These are phyloP conservation scores for Cosmia trapezina DNA, from an alignment of 2,888 invertebrate genomes.

Conservation along the genomic window DNA sequence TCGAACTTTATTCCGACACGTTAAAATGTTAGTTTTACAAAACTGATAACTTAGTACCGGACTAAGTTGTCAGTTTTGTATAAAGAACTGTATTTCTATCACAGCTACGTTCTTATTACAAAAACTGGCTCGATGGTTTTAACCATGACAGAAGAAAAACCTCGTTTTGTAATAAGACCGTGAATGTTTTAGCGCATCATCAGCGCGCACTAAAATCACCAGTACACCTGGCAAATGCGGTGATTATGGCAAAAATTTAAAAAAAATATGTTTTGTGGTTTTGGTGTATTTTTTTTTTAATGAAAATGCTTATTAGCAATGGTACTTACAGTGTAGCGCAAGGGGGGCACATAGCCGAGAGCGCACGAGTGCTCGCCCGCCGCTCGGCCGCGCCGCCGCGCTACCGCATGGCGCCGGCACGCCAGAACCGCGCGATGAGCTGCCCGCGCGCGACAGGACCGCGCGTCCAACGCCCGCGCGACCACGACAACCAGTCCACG, in stretches of 20 bases:
- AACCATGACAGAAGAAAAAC: too few relatives aligned
- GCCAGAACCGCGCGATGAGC: slow-evolving; percentile 73
- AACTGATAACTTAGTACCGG: too few relatives aligned
- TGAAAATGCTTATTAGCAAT: slow-evolving; percentile 8
- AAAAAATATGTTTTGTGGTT: background rate
- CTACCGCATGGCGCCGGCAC: slow-evolving; percentile 81
- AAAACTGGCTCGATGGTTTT: too few relatives aligned
- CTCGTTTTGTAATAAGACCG: too few relatives aligned
- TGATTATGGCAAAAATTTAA: slow-evolving; percentile 16
- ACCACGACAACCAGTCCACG: slow-evolving; percentile 81
- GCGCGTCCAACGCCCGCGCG: slow-evolving; percentile 65
- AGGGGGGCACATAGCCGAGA: slow-evolving; percentile 90
- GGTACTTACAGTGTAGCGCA: slow-evolving; percentile 89
- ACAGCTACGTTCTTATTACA: too few relatives aligned
- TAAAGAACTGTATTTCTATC: too few relatives aligned
- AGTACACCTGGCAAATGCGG: slow-evolving; percentile 27
- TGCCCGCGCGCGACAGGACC: slow-evolving; percentile 63
- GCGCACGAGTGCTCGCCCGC: slow-evolving; percentile 86
- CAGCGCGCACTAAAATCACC: slow-evolving; percentile 33
- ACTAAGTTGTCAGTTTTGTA: too few relatives aligned
- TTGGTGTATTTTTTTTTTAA: background rate
- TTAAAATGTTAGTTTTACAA: too few relatives aligned
- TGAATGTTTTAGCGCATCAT: slow-evolving; percentile 8
- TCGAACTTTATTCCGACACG: too few relatives aligned
- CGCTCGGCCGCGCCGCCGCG: slow-evolving; percentile 87